Evolutionary conservation across 2,113 vertebrate genomes (phyloP).

Genomic region (Malurus melanocephalus): DNA sequence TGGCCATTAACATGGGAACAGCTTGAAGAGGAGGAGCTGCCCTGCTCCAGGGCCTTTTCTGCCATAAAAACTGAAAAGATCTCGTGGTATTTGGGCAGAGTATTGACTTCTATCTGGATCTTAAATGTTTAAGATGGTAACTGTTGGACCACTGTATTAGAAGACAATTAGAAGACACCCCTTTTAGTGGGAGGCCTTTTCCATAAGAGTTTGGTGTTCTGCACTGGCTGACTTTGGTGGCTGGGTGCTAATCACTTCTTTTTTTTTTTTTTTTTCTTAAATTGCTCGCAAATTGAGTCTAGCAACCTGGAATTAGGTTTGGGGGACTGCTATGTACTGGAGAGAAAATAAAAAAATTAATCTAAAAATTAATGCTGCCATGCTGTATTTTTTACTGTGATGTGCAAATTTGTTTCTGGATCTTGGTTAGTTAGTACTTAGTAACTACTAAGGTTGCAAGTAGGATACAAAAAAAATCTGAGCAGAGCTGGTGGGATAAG

Average conservation of each 20-base stretch:
- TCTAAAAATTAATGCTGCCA: background rate
- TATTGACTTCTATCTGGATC: background rate
- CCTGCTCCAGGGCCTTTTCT: background rate
- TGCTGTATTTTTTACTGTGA: background rate
- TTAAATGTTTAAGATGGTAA: background rate
- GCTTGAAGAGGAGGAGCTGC: background rate
- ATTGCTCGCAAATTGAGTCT: background rate
- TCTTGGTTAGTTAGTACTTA: background rate
- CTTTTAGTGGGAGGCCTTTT: background rate
- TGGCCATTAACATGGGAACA: background rate
- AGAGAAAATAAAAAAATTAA: no score
- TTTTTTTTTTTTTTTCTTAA: background rate
- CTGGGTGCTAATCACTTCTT: background rate
- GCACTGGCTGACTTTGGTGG: background rate
- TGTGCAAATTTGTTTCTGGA: background rate
- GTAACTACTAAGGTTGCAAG: background rate
- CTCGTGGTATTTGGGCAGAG: background rate
- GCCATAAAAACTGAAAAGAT: background rate
- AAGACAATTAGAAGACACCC: background rate
- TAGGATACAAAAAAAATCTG: background rate
- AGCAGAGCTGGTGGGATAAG: background rate
- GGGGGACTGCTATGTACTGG: background rate
- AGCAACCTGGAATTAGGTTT: background rate
- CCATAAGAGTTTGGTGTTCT: background rate
- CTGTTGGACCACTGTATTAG: background rate